phyloP scores from a whole-genome alignment of 2,113 vertebrate species.

The Heterocephalus glaber region DNA sequence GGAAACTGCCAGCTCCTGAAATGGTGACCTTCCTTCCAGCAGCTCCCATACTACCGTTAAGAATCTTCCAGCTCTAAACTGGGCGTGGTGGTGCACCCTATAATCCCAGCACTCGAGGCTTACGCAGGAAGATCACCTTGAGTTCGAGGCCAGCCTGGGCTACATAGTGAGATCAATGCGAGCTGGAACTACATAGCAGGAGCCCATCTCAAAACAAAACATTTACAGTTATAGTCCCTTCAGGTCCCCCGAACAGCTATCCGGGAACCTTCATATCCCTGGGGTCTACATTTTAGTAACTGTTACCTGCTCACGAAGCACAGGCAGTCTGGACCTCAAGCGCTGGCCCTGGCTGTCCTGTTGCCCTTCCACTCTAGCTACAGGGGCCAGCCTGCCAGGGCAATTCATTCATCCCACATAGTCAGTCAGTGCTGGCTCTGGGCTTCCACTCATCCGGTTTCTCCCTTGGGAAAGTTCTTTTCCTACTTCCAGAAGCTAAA shows the following conservation, averaged over 20 bases:
- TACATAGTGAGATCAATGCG: neutral
- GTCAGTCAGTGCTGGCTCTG: neutral
- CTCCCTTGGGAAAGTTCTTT: slow-evolving; percentile 27
- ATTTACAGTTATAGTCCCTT: neutral
- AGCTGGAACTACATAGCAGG: neutral
- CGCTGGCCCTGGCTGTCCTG: neutral
- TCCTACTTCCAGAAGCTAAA: neutral
- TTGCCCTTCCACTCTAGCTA: neutral
- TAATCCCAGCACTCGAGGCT: neutral
- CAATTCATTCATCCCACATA: neutral
- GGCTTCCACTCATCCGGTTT: neutral
- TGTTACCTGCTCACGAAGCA: neutral
- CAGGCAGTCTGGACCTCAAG: neutral
- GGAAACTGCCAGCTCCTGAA: neutral
- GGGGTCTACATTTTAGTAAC: neutral
- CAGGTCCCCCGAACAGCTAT: neutral
- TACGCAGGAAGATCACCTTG: neutral
- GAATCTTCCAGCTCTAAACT: neutral
- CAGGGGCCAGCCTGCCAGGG: neutral
- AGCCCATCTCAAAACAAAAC: neutral
- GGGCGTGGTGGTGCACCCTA: neutral
- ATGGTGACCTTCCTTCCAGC: neutral
- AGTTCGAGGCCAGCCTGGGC: neutral
- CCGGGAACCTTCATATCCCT: neutral
- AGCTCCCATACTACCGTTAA: neutral